Evolutionary conservation across 2,797 vertebrate genomes (phyloP), one percentile per base, ranked within the genome.

Genomic region (Pterois miles): DNA sequence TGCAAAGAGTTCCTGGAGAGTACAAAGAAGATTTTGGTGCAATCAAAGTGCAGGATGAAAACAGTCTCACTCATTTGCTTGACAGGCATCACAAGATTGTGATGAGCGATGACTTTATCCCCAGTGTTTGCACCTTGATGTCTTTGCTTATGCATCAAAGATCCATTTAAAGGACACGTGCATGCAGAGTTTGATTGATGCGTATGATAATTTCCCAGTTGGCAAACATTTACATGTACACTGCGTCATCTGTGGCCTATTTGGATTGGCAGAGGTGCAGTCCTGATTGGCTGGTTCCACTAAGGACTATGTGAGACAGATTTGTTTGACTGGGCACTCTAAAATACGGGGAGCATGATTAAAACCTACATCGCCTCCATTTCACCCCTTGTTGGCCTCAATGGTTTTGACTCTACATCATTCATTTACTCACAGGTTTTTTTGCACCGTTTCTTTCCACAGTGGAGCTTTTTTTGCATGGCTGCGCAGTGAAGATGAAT

Each of bases 281-380:
- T 77, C 74, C 84, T 86, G 91, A 93, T 93, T 92, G 91, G 88
- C 88, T 90, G 89, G 85, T 88, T 91, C 91, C 78, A 73, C 84
- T 36, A 80, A 88, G 65, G 83, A 74, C 78, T 86, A 76, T 85
- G 75, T 86, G 79, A 91, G 90, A 92, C 78, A 68, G 85, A 91
- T 92, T 93, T 93, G 92, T 95, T 94, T 94, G 86, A 94, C 89
- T 91, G 89, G 87, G 87, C 86, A 76, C 77, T 88, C 65, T 60
- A 66, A 91, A 93, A 85, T 83, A 86, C 40, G 40, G 59, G 58
- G 80, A 89, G 68, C 59, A 43, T 89, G 88, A 92, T 89, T 92
- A 83, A 90, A 92, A 92, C 87, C 82, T 80, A 34, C 87, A 67
- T 86, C 16, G 63, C 84, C 85, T 89, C 78, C 40, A 70, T 81